A percentile compares a stretch with the other conserved stretches of the same genome.
Conservation (phyloP, 1,140 invertebrate species). For the Euglossa dilemma region DNA sequence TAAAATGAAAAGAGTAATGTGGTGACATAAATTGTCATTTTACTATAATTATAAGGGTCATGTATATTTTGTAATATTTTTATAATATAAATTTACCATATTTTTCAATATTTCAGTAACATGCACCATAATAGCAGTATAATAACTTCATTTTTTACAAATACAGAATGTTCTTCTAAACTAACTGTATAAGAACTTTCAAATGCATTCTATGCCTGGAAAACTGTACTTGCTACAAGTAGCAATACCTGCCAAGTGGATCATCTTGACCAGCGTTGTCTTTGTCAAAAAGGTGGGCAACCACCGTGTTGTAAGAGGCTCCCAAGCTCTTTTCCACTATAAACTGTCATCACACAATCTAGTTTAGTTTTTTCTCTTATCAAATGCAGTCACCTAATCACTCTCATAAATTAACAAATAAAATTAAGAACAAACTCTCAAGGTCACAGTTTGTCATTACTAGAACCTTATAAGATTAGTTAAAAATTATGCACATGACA, state of each 20-base stretch:
- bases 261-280: constrained; percentile 90
- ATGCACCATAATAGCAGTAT: constrained; percentile 46
- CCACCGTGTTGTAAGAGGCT: constrained; percentile 73
- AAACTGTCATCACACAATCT: constrained; percentile 80
- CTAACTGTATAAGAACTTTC: constrained; percentile 47
- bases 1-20: constrained; percentile 57
- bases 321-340: constrained; percentile 79
- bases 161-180: constrained; percentile 15
- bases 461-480: neutral
- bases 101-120: neutral
- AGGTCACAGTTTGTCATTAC: neutral
- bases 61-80: constrained; percentile 8
- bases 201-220: constrained; percentile 49
- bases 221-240: constrained; percentile 57
- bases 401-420: constrained; percentile 34
- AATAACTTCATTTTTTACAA: constrained; percentile 11
- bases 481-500: neutral
- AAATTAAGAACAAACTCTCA: neutral
- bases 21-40: constrained; percentile 55
- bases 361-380: constrained; percentile 68
- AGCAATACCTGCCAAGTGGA: constrained; percentile 90
- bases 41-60: constrained; percentile 15
- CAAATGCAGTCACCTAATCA: constrained; percentile 61
- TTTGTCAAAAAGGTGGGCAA: constrained; percentile 88
- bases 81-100: neutral